These are phyloP conservation scores for Aleiodes sp. DNA, from an alignment of 1,140 invertebrate species.

Conservation along the genomic window DNA sequence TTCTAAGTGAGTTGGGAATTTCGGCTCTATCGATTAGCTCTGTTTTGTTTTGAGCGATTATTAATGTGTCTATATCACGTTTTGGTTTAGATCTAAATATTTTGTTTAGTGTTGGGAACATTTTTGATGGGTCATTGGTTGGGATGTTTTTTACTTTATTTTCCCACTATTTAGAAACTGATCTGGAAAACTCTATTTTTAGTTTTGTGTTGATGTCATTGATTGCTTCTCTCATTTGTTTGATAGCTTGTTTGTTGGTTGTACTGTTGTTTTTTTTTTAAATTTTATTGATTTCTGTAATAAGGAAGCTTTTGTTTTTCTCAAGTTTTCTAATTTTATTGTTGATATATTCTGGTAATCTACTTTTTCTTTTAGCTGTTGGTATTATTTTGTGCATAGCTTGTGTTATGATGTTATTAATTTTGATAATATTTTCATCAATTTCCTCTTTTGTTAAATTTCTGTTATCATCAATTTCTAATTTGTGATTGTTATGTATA, in stretches of 20 bases:
- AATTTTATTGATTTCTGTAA: background rate
- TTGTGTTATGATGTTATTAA: background rate
- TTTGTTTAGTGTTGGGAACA: background rate
- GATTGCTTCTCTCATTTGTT: background rate
- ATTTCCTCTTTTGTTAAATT: slow-evolving; percentile 1
- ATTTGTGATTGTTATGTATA: background rate
- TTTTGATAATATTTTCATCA: background rate
- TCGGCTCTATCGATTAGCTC: background rate
- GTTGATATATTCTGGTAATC: background rate
- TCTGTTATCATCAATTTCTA: background rate
- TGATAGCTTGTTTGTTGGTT: slow-evolving; percentile 14
- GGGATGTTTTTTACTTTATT: background rate
- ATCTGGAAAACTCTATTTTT: background rate
- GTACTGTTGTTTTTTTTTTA: background rate
- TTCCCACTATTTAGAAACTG: background rate
- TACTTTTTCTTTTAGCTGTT: background rate
- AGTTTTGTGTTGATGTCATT: background rate
- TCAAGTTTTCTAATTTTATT: background rate
- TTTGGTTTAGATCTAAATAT: background rate
- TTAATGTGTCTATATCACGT: background rate
- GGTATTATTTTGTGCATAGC: background rate
- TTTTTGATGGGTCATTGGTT: background rate
- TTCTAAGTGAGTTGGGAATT: background rate
- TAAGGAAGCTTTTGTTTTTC: slow-evolving; percentile 5
- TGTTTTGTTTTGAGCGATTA: background rate